These are phyloP conservation scores for Emydura subglobosa DNA, from an alignment of 2,113 vertebrate species.

Conservation along the genomic window DNA sequence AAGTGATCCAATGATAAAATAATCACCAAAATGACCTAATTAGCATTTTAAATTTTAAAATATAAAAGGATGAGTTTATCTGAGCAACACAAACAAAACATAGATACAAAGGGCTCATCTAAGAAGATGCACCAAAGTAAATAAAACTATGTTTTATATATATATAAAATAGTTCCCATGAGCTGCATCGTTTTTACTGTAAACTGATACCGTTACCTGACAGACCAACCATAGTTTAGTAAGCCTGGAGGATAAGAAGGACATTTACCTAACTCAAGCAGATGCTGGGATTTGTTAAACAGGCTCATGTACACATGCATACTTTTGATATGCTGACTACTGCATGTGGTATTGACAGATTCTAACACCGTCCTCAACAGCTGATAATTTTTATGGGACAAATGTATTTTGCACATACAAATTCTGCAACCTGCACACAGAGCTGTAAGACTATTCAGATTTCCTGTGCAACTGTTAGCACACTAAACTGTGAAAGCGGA, in stretches of 20 bases:
- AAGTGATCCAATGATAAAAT: background rate
- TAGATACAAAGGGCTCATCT: slow-evolving; percentile 8
- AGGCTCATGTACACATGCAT: background rate
- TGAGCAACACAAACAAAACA: background rate
- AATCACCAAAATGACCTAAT: background rate
- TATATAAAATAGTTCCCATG: background rate
- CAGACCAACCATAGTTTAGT: background rate
- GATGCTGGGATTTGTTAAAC: slow-evolving; percentile 5
- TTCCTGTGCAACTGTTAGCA: background rate
- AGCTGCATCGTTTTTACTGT: background rate
- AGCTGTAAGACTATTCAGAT: background rate
- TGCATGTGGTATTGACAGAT: background rate
- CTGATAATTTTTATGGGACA: background rate
- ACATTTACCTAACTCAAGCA: slow-evolving; percentile 2
- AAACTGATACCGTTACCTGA: slow-evolving; percentile 6
- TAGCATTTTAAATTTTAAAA: slow-evolving; percentile 10
- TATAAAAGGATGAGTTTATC: background rate
- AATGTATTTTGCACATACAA: background rate
- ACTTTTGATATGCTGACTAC: slow-evolving; percentile 3
- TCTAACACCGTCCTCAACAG: slow-evolving; percentile 8
- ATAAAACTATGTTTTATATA: slow-evolving; percentile 1
- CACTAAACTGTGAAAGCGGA: background rate
- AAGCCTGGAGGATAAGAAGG: background rate
- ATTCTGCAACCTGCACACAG: slow-evolving; percentile 1
- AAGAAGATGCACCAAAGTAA: slow-evolving; percentile 36